These are phyloP conservation scores for Empidonax traillii DNA, from an alignment of 2,113 vertebrate genomes.

Conservation along the genomic window DNA sequence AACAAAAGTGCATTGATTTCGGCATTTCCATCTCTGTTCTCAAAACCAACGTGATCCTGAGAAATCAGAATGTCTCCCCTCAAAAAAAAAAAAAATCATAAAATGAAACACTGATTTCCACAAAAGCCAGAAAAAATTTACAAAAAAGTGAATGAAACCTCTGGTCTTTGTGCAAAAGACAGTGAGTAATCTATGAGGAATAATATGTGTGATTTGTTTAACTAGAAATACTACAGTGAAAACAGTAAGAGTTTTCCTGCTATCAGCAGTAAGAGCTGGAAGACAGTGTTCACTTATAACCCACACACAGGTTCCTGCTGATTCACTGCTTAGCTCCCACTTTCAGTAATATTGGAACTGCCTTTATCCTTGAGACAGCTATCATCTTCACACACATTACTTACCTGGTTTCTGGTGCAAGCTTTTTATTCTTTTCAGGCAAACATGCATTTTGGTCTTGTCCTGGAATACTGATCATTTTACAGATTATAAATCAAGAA, in stretches of 20 bases:
- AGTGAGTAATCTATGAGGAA: not conserved
- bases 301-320: not conserved
- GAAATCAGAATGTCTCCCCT: not conserved
- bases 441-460: not conserved
- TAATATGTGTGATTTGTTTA: not conserved
- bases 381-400: not conserved
- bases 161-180: not conserved
- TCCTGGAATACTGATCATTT: not conserved
- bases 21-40: conserved; percentile 1
- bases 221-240: not conserved
- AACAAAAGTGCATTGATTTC: conserved; percentile 3
- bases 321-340: not conserved
- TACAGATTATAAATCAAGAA: not conserved
- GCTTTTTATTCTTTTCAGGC: not conserved
- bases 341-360: not conserved
- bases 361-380: not conserved
- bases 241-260: not conserved
- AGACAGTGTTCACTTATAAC: not conserved
- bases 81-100: not conserved
- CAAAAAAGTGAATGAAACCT: not conserved
- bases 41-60: not conserved
- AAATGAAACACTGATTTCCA: not conserved
- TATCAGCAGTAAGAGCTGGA: not conserved
- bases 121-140: not conserved
- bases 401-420: not conserved